Evolutionary conservation across 1,140 invertebrate genomes (phyloP).

Genomic region (Solenopsis invicta): DNA sequence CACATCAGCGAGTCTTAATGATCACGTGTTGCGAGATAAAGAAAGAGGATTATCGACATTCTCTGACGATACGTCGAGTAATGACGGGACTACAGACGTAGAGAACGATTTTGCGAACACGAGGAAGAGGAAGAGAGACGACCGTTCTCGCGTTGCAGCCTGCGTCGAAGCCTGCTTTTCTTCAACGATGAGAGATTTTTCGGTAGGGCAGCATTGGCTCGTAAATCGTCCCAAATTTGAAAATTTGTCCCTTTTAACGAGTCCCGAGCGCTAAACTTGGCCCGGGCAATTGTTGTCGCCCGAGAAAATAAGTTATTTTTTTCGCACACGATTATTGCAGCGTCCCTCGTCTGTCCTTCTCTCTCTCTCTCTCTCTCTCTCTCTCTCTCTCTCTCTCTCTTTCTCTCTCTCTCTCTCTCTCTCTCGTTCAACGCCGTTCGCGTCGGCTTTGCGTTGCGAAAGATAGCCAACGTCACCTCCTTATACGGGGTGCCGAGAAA

Average conservation of each 20-base stretch:
- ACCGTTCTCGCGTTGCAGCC: background rate
- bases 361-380: too few relatives aligned
- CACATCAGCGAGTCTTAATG: background rate
- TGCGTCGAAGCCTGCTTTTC: background rate
- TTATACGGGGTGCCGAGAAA: constrained; percentile 33
- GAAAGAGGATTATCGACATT: background rate
- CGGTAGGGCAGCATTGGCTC: background rate
- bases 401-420: too few relatives aligned
- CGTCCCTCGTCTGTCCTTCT: background rate
- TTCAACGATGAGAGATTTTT: constrained; percentile 16
- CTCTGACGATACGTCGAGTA: background rate
- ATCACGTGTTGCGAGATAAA: background rate
- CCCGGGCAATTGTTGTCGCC: background rate
- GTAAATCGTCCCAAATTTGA: background rate
- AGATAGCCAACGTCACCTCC: constrained; percentile 18
- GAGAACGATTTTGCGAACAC: constrained; percentile 11
- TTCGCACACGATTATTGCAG: background rate
- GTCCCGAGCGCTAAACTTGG: background rate
- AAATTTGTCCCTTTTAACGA: background rate
- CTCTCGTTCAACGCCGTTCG: constrained; percentile 9
- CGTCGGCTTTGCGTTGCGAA: constrained; percentile 21
- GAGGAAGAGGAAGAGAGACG: background rate
- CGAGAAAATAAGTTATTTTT: constrained; percentile 12
- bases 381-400: too few relatives aligned
- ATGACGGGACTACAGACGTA: too few relatives aligned